A percentile compares a stretch with the other conserved stretches of the same genome.
Evolutionary conservation across 2,797 vertebrate genomes (phyloP).

Genomic region (Rhinella marina): DNA sequence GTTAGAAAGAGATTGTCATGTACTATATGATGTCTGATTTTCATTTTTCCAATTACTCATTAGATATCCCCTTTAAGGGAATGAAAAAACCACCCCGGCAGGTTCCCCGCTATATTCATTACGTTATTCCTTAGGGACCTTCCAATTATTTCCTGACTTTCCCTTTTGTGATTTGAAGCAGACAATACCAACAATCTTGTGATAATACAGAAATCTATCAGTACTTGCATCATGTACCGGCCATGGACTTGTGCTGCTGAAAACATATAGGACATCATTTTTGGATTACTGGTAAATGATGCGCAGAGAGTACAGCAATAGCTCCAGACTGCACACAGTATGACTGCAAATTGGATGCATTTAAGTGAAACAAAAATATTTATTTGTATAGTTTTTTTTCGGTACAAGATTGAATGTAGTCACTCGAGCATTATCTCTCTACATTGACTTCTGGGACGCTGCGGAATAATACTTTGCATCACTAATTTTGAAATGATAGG

Average conservation of each 20-base stretch:
- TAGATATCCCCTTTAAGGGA: too few species aligned
- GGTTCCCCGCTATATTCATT: too few species aligned
- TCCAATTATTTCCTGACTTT: background rate
- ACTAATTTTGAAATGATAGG: slow-evolving; percentile 35
- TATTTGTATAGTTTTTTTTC: slow-evolving; percentile 44
- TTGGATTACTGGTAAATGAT: slow-evolving; percentile 41
- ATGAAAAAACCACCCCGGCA: too few species aligned
- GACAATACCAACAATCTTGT: background rate
- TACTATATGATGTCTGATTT: too few species aligned
- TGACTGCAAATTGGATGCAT: slow-evolving; percentile 46
- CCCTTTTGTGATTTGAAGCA: background rate
- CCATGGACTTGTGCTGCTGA: slow-evolving; percentile 7
- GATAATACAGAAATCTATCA: background rate
- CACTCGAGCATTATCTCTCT: slow-evolving; percentile 12
- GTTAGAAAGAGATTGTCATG: too few species aligned
- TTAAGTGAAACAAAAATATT: slow-evolving; percentile 53
- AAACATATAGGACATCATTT: slow-evolving; percentile 23
- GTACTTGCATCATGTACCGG: background rate
- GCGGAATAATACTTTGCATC: slow-evolving; percentile 51
- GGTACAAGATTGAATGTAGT: slow-evolving; percentile 26
- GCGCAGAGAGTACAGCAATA: slow-evolving; percentile 11
- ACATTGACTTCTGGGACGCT: slow-evolving; percentile 37
- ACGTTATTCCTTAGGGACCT: background rate
- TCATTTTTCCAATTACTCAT: too few species aligned
- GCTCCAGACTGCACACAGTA: slow-evolving; percentile 10